Percentiles rank a stretch among this genome's conserved stretches.
Evolutionary conservation across 1,140 invertebrate species (phyloP).

Genomic region (Carposina sasakii): DNA sequence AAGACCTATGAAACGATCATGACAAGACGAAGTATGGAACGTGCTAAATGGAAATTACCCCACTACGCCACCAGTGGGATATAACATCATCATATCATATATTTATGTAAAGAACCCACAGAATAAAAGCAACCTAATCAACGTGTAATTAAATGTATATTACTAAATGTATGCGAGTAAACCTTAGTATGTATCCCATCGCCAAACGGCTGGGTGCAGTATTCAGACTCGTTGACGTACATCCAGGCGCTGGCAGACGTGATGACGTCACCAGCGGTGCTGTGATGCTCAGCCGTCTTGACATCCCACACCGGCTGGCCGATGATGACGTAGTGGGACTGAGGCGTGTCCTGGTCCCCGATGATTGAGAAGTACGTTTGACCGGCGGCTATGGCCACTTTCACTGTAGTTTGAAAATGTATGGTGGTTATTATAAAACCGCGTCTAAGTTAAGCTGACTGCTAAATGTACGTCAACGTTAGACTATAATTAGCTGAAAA

Average conservation of each 20-base stretch:
- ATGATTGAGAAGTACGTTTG: slow-evolving; percentile 74
- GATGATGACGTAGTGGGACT: slow-evolving; percentile 74
- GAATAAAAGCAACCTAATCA: too few relatives aligned
- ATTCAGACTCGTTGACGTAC: slow-evolving; percentile 58
- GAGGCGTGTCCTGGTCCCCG: slow-evolving; percentile 58
- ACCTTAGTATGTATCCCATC: slow-evolving; percentile 51
- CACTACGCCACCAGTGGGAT: too few relatives aligned
- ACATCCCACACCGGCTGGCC: slow-evolving; percentile 77
- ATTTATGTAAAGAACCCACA: slow-evolving; percentile 7
- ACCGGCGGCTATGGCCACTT: slow-evolving; percentile 77
- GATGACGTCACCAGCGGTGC: slow-evolving; percentile 64
- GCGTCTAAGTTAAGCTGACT: too few relatives aligned
- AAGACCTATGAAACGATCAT: too few relatives aligned
- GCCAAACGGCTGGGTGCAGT: slow-evolving; percentile 44
- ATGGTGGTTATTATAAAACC: too few relatives aligned
- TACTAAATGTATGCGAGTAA: neutral
- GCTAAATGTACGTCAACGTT: too few relatives aligned
- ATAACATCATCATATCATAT: too few relatives aligned
- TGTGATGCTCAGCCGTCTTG: slow-evolving; percentile 68
- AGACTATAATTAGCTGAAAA: too few relatives aligned
- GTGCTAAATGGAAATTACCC: too few relatives aligned
- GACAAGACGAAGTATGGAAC: too few relatives aligned
- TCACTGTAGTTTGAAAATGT: slow-evolving; percentile 65
- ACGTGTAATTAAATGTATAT: too few relatives aligned
- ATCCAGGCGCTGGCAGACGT: slow-evolving; percentile 62